Conservation (phyloP, 2,797 vertebrate genomes). For the Acanthiza pusilla region DNA sequence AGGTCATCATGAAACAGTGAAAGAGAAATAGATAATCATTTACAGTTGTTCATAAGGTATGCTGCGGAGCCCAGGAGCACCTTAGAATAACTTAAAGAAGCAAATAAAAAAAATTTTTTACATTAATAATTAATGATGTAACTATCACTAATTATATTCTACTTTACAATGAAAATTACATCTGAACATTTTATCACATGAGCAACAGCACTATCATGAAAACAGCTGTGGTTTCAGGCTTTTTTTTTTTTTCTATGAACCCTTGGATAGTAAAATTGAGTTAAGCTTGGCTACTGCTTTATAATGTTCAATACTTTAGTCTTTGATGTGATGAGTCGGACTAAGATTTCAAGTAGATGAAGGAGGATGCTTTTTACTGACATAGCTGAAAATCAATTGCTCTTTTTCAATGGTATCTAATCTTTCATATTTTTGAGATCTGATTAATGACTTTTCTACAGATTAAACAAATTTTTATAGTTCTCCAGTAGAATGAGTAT, state of each 20-base stretch:
- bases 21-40: not conserved
- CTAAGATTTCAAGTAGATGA: not conserved
- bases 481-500: not conserved
- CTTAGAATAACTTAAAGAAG: not conserved
- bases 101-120: not conserved
- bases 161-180: not conserved
- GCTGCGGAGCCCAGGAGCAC: not conserved
- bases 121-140: not conserved
- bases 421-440: not conserved
- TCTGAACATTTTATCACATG: not conserved
- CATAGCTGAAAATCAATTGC: conserved; percentile 1
- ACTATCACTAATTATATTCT: not conserved
- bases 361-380: not conserved
- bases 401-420: not conserved
- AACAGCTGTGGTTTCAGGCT: not conserved
- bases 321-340: conserved; percentile 10
- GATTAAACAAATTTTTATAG: not conserved
- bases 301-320: not conserved
- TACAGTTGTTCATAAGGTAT: not conserved
- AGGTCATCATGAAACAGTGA: not conserved
- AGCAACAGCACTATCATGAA: not conserved
- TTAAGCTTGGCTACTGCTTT: not conserved
- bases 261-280: not conserved
- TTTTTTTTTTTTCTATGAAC: not conserved
- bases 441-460: conserved; percentile 5